phyloP scores from a whole-genome alignment of 2,113 vertebrate species.

The Leiothrix lutea region DNA sequence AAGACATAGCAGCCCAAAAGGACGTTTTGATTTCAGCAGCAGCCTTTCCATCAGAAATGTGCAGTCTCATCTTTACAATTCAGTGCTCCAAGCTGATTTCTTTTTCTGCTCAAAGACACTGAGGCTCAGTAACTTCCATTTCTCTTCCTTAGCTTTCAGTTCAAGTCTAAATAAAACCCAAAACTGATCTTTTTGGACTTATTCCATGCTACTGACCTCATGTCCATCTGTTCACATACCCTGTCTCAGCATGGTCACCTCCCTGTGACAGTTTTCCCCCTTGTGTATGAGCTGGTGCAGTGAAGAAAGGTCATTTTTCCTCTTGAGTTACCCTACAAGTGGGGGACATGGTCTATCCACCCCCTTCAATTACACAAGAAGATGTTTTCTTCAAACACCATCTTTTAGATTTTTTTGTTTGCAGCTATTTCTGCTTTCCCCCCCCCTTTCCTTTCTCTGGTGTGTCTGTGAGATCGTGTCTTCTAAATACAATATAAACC shows the following conservation, averaged over 20 bases:
- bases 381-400: not conserved
- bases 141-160: not conserved
- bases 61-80: not conserved
- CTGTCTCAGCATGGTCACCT: not conserved
- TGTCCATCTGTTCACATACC: conserved; percentile 28
- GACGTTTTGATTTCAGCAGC: not conserved
- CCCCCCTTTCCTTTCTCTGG: not conserved
- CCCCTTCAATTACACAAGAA: not conserved
- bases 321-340: not conserved
- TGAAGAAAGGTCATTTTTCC: conserved; percentile 2
- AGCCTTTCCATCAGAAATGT: not conserved
- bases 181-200: not conserved
- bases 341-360: not conserved
- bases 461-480: not conserved
- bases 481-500: conserved; percentile 6
- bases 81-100: not conserved
- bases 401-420: not conserved
- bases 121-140: not conserved
- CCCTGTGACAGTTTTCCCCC: not conserved
- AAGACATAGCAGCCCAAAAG: not conserved
- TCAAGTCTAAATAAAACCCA: conserved; percentile 22
- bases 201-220: conserved; percentile 29
- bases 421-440: not conserved
- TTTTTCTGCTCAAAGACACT: not conserved
- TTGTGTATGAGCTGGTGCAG: not conserved